Conservation (phyloP, 2,888 invertebrate genomes). For the Timema podura region DNA sequence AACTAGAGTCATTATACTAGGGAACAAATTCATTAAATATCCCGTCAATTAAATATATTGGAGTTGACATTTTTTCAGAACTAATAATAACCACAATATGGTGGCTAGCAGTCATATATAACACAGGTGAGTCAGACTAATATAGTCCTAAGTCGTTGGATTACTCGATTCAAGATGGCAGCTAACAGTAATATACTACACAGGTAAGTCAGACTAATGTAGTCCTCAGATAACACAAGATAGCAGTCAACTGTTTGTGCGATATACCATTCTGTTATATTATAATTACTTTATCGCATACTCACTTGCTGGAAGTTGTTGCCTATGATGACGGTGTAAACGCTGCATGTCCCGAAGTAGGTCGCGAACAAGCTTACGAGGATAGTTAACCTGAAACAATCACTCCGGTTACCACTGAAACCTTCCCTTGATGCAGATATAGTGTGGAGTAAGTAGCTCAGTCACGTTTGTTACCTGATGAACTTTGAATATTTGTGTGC, state of each 20-base stretch:
- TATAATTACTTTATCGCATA: neutral
- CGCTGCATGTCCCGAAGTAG: slow-evolving; percentile 96
- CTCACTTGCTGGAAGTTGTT: slow-evolving; percentile 69
- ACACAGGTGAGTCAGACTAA: no score
- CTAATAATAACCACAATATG: no score
- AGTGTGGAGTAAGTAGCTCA: neutral
- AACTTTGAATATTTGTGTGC: neutral
- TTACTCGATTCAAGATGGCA: no score
- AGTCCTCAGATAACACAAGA: neutral
- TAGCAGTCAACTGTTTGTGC: neutral
- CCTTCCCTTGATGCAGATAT: neutral
- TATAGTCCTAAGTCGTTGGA: no score
- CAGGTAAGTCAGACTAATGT: neutral
- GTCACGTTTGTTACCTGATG: neutral
- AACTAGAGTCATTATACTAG: no score
- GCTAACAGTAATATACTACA: no score
- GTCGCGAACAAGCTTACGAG: slow-evolving; percentile 80
- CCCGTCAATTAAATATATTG: no score
- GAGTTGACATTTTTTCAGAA: no score
- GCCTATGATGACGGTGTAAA: slow-evolving; percentile 91
- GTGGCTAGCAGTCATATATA: no score
- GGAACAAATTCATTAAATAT: no score
- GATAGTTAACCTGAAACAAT: slow-evolving; percentile 60
- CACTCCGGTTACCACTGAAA: no score
- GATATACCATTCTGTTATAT: neutral